phyloP scores from a whole-genome alignment of 2,888 invertebrate species.

The Anodontia alba region DNA sequence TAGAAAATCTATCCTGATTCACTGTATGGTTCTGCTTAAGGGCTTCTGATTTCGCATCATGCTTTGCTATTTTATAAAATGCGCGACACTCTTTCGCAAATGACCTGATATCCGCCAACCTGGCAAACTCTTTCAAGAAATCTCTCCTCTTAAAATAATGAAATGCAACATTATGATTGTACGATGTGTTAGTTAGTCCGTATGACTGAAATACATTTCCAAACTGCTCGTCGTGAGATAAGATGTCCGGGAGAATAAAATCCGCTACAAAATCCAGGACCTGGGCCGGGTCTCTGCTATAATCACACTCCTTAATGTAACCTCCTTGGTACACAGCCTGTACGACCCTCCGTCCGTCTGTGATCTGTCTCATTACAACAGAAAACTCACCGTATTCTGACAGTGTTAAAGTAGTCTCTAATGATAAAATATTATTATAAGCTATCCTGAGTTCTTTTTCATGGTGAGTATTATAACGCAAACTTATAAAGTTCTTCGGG shows the following conservation, averaged over 20 bases:
- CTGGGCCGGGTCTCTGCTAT: slow-evolving; percentile 53
- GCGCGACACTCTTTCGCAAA: slow-evolving; percentile 39
- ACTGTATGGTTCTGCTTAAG: not conserved
- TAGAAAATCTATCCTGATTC: not conserved
- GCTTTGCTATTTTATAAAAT: slow-evolving; percentile 37
- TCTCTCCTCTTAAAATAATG: slow-evolving; percentile 14
- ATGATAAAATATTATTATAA: slow-evolving; percentile 60
- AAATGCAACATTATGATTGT: slow-evolving; percentile 31
- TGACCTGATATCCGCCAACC: slow-evolving; percentile 28
- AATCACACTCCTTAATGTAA: slow-evolving; percentile 70
- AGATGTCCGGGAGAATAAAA: slow-evolving; percentile 42
- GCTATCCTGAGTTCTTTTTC: slow-evolving; percentile 69
- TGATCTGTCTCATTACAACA: slow-evolving; percentile 64
- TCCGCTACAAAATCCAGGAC: slow-evolving; percentile 65
- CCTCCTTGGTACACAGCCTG: slow-evolving; percentile 71
- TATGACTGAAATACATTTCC: slow-evolving; percentile 49
- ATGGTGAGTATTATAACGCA: slow-evolving; percentile 48
- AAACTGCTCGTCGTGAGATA: slow-evolving; percentile 21
- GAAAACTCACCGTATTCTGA: slow-evolving; percentile 49
- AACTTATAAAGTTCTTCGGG: slow-evolving; percentile 61
- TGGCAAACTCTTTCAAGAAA: slow-evolving; percentile 36
- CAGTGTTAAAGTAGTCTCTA: slow-evolving; percentile 64
- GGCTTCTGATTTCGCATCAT: slow-evolving; percentile 31
- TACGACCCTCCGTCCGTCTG: slow-evolving; percentile 70
- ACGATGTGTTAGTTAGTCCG: slow-evolving; percentile 16